Evolutionary conservation across 1,140 invertebrate species (phyloP), one percentile per base, ranked within the genome.

Genomic region (Pentalonia nigronervosa): DNA sequence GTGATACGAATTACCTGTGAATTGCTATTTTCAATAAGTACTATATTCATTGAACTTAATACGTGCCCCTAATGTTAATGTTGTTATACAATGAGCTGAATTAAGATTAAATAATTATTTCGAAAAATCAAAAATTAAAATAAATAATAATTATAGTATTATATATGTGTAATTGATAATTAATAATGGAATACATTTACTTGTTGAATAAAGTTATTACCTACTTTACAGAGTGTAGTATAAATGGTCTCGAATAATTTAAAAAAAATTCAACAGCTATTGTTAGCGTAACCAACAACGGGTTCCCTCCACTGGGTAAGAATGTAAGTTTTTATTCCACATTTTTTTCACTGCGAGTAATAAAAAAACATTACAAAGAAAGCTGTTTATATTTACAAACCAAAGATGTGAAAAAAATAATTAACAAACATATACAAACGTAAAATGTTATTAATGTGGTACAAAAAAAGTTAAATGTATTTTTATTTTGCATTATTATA

Each of bases 171-270:
- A 30, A 25, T 76, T 76, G 30, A 76, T 30, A 67, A 67, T 67
- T 25, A 86, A 86, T n/a, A 86, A 47, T 20, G 25, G 14, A 45
- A 25, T 86, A 14, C 41, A 86, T 86, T 86, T 86, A 86, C 25
- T 45, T 25, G 45, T 47, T 11, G 45, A 45, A 30, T 41, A 48
- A 84, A 47, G 84, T 9, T 86, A 45, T 86, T 45, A 86, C 83
- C 83, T 86, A 86, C 41, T 86, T 86, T 86, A 47, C 21, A 0
- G 30, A n/a, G 23, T 86, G 84, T 86, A 86, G 14, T 48, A 86
- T 45, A 86, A 47, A 86, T 47, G 84, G 36, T 86, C 84, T 86
- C n/a, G 41, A 86, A 86, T 47, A 86, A 45, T 86, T 86, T 86
- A 86, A 86, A 86, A 45, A 41, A 25, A 47, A 86, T 86, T 86